A percentile compares a stretch with the other conserved stretches of the same genome.
Evolutionary conservation across 2,888 invertebrate species (phyloP).

Genomic region (Zaprionus bogoriensis): DNA sequence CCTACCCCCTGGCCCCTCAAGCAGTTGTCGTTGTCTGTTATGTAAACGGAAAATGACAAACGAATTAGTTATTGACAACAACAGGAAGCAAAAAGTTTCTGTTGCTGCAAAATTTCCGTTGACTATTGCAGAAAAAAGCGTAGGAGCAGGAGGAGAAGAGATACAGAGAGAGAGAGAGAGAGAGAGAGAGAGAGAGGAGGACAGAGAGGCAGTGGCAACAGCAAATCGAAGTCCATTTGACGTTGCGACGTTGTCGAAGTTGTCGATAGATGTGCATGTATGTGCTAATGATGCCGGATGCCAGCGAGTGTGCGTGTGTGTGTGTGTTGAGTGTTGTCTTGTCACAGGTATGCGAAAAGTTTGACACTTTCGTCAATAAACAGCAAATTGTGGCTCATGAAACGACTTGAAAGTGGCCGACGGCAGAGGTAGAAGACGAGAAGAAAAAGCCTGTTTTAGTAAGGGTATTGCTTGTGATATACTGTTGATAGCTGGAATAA

Average conservation of each 20-base stretch:
- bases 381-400: slow-evolving; percentile 43
- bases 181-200: background rate
- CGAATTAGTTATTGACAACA: slow-evolving; percentile 77
- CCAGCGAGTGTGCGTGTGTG: slow-evolving; percentile 4
- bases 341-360: slow-evolving; percentile 39
- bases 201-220: background rate
- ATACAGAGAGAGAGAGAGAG: background rate
- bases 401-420: slow-evolving; percentile 5
- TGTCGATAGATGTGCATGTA: slow-evolving; percentile 25
- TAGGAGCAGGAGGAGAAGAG: background rate
- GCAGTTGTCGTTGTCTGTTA: slow-evolving; percentile 39
- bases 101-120: slow-evolving; percentile 70
- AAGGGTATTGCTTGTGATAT: background rate
- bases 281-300: slow-evolving; percentile 60
- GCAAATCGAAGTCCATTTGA: slow-evolving; percentile 44
- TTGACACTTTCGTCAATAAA: slow-evolving; percentile 58
- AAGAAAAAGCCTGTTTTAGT: too few relatives aligned
- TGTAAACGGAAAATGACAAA: slow-evolving; percentile 79
- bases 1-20: slow-evolving; percentile 15
- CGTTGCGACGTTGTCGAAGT: slow-evolving; percentile 12
- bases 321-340: slow-evolving; percentile 19
- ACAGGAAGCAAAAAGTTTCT: slow-evolving; percentile 70
- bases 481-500: too few relatives aligned
- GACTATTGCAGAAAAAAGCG: slow-evolving; percentile 42
- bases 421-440: too few relatives aligned